Base-by-base conservation (phyloP, 2,113 vertebrate species). In the Boleophthalmus pectinirostris region DNA sequence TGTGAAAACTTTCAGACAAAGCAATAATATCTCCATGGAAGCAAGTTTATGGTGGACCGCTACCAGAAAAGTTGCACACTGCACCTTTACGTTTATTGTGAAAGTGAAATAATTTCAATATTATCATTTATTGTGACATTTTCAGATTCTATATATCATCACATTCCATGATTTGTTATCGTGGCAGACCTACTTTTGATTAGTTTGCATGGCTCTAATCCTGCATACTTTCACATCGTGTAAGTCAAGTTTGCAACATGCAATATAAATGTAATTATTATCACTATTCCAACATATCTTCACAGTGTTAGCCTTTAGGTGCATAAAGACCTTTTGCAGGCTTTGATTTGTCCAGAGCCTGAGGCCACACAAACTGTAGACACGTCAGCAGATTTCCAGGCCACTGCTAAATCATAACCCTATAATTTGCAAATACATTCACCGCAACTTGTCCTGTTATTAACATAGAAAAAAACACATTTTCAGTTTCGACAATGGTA, bases 361-460 rank as follows among this genome's bases (percentile, higher is more conserved):
- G 10, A 14, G 60, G 57, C 57, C 15, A 47, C 15, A 47, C 29
- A 20, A 70, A 23, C 33, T 63, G 25, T 60, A 68, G 35, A 75
- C 69, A 64, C 53, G 67, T 43, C 35, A 69, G 64, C 78, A 69
- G 64, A 74, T 68, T 56, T 54, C 29, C 7, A 25, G 46, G 21
- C 47, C 33, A 49, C 25, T 14, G 58, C 2, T 38, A 24, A 14
- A 24, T 54, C 20, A 57, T 15, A 23, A 12, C 9, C 70, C 15
- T 2, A 18, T 33, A 6, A 46, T 29, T 61, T 53, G 71, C 61
- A 64, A 64, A 64, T n/a, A n/a, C 33, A 20, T 38, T n/a, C 33
- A 43, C 11, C 18, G 9, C 18, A 20, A 21, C 33, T 38, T 33
- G 56, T 5, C 56, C 23, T 64, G 18, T 38, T 64, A 64, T 43